A percentile compares a stretch with the other conserved stretches of the same genome.
phyloP scores from a whole-genome alignment of 2,113 vertebrate genomes.

The Nycticryphes semicollaris region DNA sequence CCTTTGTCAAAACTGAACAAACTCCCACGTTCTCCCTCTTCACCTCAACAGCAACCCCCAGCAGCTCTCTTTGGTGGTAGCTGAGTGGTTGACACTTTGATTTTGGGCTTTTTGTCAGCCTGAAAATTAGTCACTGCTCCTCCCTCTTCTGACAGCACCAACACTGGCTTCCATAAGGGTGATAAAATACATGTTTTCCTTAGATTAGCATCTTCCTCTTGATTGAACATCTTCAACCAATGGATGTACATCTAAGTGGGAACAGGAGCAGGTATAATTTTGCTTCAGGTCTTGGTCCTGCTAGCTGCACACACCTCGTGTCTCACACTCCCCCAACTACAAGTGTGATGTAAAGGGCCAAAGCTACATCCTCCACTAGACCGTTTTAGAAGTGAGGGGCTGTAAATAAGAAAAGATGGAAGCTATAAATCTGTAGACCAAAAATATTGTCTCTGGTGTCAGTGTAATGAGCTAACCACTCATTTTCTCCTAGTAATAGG shows the following conservation, averaged over 20 bases:
- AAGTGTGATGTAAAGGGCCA: background rate
- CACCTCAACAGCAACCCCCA: background rate
- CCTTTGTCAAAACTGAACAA: slow-evolving; percentile 78
- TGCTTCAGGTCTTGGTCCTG: background rate
- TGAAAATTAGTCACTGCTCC: slow-evolving; percentile 7
- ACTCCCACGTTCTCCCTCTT: slow-evolving; percentile 43
- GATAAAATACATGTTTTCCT: background rate
- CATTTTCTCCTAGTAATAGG: background rate
- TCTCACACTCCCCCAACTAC: background rate
- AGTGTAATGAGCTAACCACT: background rate
- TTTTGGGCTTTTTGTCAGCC: slow-evolving; percentile 18
- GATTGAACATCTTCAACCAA: background rate
- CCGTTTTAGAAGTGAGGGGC: background rate
- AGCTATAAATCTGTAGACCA: background rate
- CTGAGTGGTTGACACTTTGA: background rate
- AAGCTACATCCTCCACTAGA: background rate
- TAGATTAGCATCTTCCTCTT: background rate
- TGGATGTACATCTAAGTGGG: background rate
- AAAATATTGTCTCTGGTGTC: background rate
- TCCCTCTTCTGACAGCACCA: background rate
- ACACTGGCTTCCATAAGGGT: background rate
- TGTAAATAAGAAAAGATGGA: background rate
- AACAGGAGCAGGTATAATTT: background rate
- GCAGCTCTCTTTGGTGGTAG: background rate
- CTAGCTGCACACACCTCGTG: background rate